Base-by-base conservation (phyloP, 2,888 invertebrate genomes). In the Coelopa pilipes region DNA sequence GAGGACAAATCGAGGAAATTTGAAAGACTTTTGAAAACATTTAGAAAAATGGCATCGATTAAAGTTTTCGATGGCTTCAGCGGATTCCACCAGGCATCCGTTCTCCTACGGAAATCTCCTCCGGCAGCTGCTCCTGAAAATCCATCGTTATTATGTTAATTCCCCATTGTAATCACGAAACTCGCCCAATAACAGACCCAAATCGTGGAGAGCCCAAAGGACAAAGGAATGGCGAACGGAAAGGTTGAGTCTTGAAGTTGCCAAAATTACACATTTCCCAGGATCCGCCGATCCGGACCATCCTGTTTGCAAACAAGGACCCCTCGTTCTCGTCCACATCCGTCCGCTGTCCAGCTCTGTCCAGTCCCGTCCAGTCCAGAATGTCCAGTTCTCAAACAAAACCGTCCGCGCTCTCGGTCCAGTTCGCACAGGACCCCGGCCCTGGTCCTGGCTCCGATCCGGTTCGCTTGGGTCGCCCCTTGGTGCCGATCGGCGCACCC, bases 281-380 rank as follows among this genome's bases (percentile, higher is more conserved):
- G n/a, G n/a, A n/a, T n/a, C n/a, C n/a, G n/a, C 34, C 34, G 34
- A 34, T 46, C 24, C 47, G 60, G 60, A 62, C 59, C 60, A 70
- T 70, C 70, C 70, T 70, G 70, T 60, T 70, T 47, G 24, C 24
- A 49, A 59, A 59, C 70, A 70, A 53, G 53, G 53, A 53, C 3
- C 53, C n/a, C 53, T 53, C 10, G 3, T 34, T 7, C 7, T 34
- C 4, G 34, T 2, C 34, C 21, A n/a, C 53, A 50, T 19, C 17
- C 57, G 45, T 57, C 21, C 15, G 0, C 15, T 0, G 45, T 3
- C 45, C n/a, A 53, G 21, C 12, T 53, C 50, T 34, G 53, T 67
- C 67, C 67, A 67, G 67, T 67, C n/a, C 4, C 21, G 50, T 34
- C 24, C 45, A 12, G n/a, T 45, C 45, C 34, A 10, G 24, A 60